Evolutionary conservation across 2,113 vertebrate genomes (phyloP).

Genomic region (Xiphias gladius): DNA sequence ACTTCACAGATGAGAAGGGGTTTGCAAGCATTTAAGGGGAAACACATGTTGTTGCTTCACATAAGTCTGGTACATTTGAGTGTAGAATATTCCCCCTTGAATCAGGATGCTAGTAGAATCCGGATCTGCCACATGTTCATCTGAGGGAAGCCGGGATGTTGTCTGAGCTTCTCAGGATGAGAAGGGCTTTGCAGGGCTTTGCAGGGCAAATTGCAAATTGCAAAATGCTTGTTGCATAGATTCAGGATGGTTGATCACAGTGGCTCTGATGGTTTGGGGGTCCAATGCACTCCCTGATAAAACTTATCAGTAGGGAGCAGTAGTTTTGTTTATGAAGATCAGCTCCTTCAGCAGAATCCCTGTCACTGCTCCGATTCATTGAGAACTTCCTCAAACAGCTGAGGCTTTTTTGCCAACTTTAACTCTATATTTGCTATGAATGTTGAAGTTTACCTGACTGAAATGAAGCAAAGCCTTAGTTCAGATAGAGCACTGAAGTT

Average conservation of each 20-base stretch:
- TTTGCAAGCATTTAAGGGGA: not conserved
- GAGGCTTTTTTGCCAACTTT: not conserved
- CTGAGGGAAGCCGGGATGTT: not conserved
- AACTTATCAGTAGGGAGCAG: not conserved
- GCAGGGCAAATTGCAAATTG: not conserved
- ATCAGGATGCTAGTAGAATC: not conserved
- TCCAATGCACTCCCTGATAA: not conserved
- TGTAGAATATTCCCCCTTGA: not conserved
- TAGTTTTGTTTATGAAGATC: conserved; percentile 20
- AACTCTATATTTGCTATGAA: not conserved
- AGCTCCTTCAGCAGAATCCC: not conserved
- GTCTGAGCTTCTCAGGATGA: not conserved
- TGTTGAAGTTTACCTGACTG: not conserved
- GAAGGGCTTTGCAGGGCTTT: not conserved
- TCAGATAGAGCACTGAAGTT: not conserved
- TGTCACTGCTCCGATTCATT: not conserved
- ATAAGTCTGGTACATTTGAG: not conserved
- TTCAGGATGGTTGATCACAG: not conserved
- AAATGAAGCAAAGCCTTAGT: not conserved
- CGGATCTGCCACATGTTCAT: not conserved
- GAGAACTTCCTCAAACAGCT: not conserved
- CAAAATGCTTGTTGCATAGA: not conserved
- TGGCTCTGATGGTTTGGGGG: not conserved
- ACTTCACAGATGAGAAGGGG: not conserved
- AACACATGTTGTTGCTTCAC: not conserved